phyloP scores from a whole-genome alignment of 2,113 vertebrate species.

The Lophotis ruficrista region DNA sequence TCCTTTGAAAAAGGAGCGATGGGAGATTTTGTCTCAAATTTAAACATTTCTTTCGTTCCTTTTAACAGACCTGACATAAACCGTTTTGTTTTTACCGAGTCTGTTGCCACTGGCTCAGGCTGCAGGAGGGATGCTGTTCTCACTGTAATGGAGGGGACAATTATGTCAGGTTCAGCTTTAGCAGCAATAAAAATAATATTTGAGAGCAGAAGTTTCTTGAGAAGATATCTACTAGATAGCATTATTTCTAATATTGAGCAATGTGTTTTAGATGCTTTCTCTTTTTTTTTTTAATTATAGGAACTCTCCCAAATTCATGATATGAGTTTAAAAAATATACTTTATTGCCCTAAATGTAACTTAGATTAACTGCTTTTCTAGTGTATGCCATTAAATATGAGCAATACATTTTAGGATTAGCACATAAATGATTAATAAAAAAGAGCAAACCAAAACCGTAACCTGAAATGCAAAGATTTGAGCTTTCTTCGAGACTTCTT shows the following conservation, averaged over 20 bases:
- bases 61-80: constrained; percentile 4
- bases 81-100: neutral
- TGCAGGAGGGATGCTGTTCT: neutral
- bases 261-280: neutral
- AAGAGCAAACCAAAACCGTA: constrained; percentile 11
- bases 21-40: constrained; percentile 1
- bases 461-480: constrained; percentile 54
- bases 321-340: neutral
- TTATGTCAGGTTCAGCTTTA: neutral
- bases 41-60: neutral
- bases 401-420: neutral
- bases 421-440: constrained; percentile 21
- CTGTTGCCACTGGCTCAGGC: neutral
- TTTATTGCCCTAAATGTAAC: neutral
- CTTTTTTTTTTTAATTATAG: neutral
- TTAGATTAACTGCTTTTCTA: neutral
- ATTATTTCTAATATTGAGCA: neutral
- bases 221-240: neutral
- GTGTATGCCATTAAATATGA: neutral
- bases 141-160: neutral
- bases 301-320: neutral
- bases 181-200: neutral
- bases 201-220: neutral
- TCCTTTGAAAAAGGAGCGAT: constrained; percentile 9
- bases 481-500: constrained; percentile 29